These are phyloP conservation scores for Rhinolophus sinicus DNA, from an alignment of 2,113 vertebrate species.

Conservation along the genomic window DNA sequence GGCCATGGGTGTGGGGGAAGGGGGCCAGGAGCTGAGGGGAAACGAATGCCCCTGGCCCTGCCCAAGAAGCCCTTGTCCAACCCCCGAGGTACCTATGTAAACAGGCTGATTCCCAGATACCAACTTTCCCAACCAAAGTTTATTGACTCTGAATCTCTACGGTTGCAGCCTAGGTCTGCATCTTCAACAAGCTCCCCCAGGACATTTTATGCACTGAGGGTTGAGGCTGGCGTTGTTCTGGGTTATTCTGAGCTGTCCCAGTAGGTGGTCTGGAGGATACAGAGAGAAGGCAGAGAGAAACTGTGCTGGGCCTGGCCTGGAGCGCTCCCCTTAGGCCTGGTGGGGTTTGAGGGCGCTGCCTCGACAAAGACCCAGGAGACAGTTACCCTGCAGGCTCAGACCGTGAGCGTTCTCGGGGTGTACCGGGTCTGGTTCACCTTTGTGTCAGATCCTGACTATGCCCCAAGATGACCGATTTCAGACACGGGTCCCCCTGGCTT, in stretches of 20 bases:
- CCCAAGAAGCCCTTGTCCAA: accelerated
- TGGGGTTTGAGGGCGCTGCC: not conserved
- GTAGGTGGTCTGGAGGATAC: not conserved
- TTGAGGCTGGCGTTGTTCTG: not conserved
- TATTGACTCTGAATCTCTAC: not conserved
- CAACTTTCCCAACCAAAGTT: not conserved
- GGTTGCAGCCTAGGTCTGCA: not conserved
- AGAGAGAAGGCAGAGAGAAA: not conserved
- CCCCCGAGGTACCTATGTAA: accelerated
- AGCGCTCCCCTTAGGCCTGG: not conserved
- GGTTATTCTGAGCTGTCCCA: not conserved
- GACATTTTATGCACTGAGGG: not conserved
- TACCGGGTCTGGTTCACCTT: accelerated
- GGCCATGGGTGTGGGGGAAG: accelerated
- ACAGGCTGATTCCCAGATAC: not conserved
- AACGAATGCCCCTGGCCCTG: no score
- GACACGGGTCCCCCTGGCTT: not conserved
- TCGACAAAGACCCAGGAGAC: accelerated
- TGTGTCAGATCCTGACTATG: not conserved
- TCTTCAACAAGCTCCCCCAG: not conserved
- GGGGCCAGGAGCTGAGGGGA: not conserved
- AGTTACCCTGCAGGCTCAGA: not conserved
- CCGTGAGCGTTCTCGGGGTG: accelerated
- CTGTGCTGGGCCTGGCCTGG: accelerated
- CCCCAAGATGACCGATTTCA: not conserved